A percentile compares a stretch with the other conserved stretches of the same genome.
phyloP scores from a whole-genome alignment of 2,113 vertebrate species.

The Aspiorhynchus laticeps region DNA sequence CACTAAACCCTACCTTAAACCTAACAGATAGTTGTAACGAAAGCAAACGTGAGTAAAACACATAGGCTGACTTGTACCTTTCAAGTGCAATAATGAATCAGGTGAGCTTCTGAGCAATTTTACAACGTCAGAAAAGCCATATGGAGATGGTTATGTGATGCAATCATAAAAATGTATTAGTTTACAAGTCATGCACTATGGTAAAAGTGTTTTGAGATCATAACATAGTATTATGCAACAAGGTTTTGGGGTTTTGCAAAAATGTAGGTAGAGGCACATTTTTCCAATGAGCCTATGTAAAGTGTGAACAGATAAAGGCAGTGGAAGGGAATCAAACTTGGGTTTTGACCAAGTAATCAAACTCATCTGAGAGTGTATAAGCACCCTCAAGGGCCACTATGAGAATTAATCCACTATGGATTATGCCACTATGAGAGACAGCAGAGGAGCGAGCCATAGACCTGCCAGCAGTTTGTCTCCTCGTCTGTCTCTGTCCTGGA shows the following conservation, averaged over 20 bases:
- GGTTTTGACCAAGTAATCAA: not conserved
- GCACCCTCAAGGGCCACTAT: constrained; percentile 16
- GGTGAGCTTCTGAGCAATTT: not conserved
- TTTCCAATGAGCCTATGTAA: not conserved
- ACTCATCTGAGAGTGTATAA: not conserved
- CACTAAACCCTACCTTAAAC: not conserved
- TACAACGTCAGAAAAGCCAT: not conserved
- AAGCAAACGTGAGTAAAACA: not conserved
- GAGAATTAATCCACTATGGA: too few relatives aligned
- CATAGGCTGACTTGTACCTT: not conserved
- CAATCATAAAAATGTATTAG: not conserved
- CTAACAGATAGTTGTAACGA: not conserved
- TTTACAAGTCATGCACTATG: not conserved
- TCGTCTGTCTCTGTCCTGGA: constrained; percentile 66
- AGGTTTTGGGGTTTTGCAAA: not conserved
- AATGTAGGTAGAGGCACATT: not conserved
- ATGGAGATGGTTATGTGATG: not conserved
- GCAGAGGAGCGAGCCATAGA: not conserved
- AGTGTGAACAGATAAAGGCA: not conserved
- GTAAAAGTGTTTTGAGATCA: not conserved
- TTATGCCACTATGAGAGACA: not conserved
- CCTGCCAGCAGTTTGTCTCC: constrained; percentile 51
- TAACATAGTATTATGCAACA: not conserved
- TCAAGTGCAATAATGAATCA: not conserved
- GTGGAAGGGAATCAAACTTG: not conserved